A percentile compares a stretch with the other conserved stretches of the same genome.
Evolutionary conservation across 2,113 vertebrate genomes (phyloP).

Genomic region (Junco hyemalis): DNA sequence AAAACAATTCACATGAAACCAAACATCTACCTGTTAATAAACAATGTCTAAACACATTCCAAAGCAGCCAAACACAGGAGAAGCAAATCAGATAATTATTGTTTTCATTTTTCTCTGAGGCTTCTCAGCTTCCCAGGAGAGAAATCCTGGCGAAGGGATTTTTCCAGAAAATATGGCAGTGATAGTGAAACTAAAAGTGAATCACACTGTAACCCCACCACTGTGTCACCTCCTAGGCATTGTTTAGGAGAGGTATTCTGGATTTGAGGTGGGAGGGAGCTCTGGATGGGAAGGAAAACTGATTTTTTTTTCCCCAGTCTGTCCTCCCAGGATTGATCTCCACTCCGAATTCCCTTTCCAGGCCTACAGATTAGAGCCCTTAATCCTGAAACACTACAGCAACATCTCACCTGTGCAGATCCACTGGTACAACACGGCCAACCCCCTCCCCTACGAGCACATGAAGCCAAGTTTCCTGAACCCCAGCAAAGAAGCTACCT

Average conservation of each 20-base stretch:
- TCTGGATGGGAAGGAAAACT: not conserved
- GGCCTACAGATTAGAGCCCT: constrained; percentile 96
- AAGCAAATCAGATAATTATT: no score
- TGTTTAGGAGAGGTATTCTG: not conserved
- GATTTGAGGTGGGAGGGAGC: not conserved
- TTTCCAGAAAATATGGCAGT: no score
- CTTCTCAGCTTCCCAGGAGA: no score
- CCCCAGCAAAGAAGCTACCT: constrained; percentile 88
- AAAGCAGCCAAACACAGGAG: no score
- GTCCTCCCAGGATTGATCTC: not conserved
- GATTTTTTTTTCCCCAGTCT: not conserved
- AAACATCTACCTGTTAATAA: no score
- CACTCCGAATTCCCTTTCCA: constrained; percentile 51
- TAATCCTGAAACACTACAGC: constrained; percentile 96
- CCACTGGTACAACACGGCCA: constrained; percentile 94
- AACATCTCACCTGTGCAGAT: constrained; percentile 95
- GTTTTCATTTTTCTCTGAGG: no score
- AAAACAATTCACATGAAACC: no score
- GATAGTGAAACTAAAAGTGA: not conserved
- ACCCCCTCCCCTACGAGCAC: constrained; percentile 87
- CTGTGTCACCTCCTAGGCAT: not conserved
- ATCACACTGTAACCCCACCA: accelerated
- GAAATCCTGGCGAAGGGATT: no score
- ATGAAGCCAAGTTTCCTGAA: constrained; percentile 89
- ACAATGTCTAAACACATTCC: no score